phyloP scores from a whole-genome alignment of 2,113 vertebrate genomes.

The Tenrec ecaudatus region DNA sequence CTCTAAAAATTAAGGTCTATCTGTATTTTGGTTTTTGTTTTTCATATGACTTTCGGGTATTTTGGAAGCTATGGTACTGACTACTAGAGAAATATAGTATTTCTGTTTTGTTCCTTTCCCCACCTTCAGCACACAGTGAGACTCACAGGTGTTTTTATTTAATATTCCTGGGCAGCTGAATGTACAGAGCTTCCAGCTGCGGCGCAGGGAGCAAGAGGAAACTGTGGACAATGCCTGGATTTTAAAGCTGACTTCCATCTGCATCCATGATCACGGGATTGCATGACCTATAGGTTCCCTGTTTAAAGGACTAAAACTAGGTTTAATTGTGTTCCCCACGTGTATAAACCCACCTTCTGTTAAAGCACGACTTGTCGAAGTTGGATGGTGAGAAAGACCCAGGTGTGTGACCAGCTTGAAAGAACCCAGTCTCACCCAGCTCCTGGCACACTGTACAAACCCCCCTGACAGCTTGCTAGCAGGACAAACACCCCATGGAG shows the following conservation, averaged over 20 bases:
- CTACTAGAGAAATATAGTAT: constrained; percentile 45
- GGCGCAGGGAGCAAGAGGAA: not conserved
- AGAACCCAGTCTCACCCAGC: not conserved
- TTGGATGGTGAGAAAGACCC: constrained; percentile 7
- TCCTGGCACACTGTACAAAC: too few relatives aligned
- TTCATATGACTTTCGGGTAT: constrained; percentile 63
- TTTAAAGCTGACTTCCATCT: not conserved
- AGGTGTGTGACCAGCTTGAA: not conserved
- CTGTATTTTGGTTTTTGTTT: too few relatives aligned
- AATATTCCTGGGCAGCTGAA: constrained; percentile 61
- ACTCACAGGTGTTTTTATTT: constrained; percentile 12
- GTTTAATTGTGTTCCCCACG: not conserved
- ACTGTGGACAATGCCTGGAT: not conserved
- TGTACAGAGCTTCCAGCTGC: not conserved
- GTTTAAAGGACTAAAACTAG: constrained; percentile 20
- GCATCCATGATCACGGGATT: not conserved
- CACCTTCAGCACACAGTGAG: not conserved
- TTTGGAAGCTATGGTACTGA: constrained; percentile 75
- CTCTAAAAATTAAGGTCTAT: not conserved
- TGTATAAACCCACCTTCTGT: not conserved
- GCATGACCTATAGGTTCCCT: not conserved
- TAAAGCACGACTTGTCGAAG: not conserved
- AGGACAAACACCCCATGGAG: not conserved
- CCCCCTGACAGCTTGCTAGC: not conserved
- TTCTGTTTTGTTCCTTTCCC: constrained; percentile 67